phyloP scores from a whole-genome alignment of 1,140 invertebrate species.

The Trinorchestia longiramus region DNA sequence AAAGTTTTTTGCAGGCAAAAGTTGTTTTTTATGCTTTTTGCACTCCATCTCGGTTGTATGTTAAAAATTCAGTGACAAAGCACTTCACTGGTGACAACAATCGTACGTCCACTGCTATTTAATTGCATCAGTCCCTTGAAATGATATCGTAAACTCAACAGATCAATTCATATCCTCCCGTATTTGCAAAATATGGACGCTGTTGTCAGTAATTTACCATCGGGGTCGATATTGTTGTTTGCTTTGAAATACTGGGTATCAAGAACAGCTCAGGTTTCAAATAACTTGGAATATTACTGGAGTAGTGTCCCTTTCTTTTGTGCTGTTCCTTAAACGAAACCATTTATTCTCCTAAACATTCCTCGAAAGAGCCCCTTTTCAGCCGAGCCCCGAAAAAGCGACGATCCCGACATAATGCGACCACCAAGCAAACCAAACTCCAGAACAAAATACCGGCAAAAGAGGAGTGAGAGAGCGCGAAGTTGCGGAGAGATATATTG shows the following conservation, averaged over 20 bases:
- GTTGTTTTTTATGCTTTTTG: neutral
- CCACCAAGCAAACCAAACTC: constrained; percentile 42
- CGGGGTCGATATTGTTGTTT: neutral
- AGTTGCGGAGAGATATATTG: constrained; percentile 50
- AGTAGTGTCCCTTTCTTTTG: neutral
- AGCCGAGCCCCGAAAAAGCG: neutral
- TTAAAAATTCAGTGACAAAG: neutral
- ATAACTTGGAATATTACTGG: neutral
- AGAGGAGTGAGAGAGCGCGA: constrained; percentile 36
- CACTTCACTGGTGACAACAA: neutral
- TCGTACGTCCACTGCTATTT: neutral
- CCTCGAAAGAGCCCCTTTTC: neutral
- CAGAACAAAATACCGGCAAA: constrained; percentile 46
- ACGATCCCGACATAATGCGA: constrained; percentile 45
- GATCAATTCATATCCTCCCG: neutral
- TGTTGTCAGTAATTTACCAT: neutral
- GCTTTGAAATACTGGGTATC: neutral
- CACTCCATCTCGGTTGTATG: neutral
- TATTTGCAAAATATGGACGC: neutral
- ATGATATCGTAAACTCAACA: neutral
- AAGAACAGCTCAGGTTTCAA: neutral
- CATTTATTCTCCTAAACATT: neutral
- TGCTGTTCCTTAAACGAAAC: neutral
- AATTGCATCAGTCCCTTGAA: neutral
- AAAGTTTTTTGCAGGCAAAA: neutral